These are phyloP conservation scores for Hoplostethus atlanticus DNA, from an alignment of 2,797 vertebrate genomes.

Conservation along the genomic window DNA sequence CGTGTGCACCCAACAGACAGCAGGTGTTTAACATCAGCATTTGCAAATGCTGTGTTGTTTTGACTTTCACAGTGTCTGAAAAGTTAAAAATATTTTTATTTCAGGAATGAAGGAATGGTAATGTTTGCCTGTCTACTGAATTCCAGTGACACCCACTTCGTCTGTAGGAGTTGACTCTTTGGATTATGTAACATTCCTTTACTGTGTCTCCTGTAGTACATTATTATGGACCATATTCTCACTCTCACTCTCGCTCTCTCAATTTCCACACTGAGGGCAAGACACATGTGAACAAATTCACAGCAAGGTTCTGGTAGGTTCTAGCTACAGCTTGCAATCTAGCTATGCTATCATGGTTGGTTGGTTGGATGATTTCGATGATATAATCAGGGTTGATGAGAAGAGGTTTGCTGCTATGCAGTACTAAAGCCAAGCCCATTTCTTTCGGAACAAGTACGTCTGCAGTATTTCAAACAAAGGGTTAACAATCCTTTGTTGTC, in stretches of 20 bases:
- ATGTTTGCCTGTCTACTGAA: conserved; percentile 15
- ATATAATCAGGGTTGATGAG: neutral
- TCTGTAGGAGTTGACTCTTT: conserved; percentile 40
- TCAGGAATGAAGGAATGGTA: neutral
- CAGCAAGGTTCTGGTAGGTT: neutral
- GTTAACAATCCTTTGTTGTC: neutral
- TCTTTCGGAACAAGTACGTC: neutral
- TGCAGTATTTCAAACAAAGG: neutral
- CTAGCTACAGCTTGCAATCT: neutral
- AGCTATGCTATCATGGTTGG: too few species aligned
- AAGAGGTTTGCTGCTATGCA: neutral
- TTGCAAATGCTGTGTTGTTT: conserved; percentile 24
- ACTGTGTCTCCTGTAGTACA: conserved; percentile 2
- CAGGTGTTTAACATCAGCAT: conserved; percentile 17
- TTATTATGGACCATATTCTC: conserved; percentile 29
- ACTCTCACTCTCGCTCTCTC: too few species aligned
- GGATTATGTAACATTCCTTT: conserved; percentile 44
- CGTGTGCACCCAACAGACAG: neutral
- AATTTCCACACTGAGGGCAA: too few species aligned
- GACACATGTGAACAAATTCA: neutral
- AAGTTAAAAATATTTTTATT: neutral
- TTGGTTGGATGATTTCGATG: neutral
- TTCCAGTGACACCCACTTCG: conserved; percentile 29
- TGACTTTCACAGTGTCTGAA: neutral
- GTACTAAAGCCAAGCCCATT: neutral